A percentile compares a stretch with the other conserved stretches of the same genome.
Evolutionary conservation across 2,888 invertebrate genomes (phyloP).

Genomic region (Fragum whitleyi): DNA sequence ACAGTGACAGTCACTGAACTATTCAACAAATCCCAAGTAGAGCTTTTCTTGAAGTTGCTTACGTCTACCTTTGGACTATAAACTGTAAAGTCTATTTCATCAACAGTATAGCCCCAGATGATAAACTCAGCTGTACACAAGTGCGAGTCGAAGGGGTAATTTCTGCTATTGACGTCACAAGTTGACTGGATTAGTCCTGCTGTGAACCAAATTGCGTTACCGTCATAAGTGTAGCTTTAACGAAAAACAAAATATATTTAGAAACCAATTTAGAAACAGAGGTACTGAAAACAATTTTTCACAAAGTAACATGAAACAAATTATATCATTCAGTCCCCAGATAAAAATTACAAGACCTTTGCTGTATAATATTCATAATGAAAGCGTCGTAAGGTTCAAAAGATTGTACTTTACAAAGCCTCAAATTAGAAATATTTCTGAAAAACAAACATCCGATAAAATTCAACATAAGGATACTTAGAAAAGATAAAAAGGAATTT

Average conservation of each 20-base stretch:
- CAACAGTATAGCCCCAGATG: constrained; percentile 5
- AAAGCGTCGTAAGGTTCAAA: no score
- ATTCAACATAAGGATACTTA: no score
- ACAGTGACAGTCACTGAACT: not conserved
- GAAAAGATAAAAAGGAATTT: no score
- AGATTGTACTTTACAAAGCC: no score
- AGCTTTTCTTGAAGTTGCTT: not conserved
- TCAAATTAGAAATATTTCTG: no score
- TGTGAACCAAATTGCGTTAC: not conserved
- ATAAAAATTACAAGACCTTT: no score
- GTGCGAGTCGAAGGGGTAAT: constrained; percentile 3
- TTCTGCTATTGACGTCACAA: not conserved
- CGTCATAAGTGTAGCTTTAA: not conserved
- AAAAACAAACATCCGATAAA: no score
- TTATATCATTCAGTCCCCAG: no score
- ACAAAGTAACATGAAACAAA: no score
- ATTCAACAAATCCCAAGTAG: not conserved
- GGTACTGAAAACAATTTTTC: no score
- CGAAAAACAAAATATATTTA: not conserved
- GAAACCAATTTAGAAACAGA: no score
- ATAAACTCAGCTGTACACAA: not conserved
- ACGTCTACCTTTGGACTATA: not conserved
- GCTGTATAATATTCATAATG: no score
- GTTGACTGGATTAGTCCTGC: not conserved
- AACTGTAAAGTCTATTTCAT: not conserved